Evolutionary conservation across 2,888 invertebrate genomes (phyloP), one percentile per base, ranked within the genome.

Genomic region (Leptinotarsa tumamoca): DNA sequence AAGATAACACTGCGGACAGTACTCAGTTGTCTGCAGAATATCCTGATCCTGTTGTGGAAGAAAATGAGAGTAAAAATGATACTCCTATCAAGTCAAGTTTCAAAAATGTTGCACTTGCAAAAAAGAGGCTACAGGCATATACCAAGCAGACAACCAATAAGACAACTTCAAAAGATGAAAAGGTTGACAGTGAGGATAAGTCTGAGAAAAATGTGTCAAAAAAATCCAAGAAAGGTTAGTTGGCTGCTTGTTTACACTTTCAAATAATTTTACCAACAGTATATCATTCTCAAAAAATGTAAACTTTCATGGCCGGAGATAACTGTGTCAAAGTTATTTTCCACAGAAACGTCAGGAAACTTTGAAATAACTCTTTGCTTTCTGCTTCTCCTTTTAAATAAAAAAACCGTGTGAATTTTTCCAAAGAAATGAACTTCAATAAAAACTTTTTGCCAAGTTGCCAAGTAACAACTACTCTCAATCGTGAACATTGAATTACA

Each of bases 61-160:
- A 71, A 15, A 50, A 51, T 21, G 23, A 49, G 23, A 74, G 23
- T 61, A 80, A 76, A 72, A 71, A n/a, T 68, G 78, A 76, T 7
- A 67, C 51, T 56, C 10, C 67, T 52, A 58, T 75, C 27, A 84
- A 84, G 75, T 77, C 81, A 13, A 81, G 81, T 13, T 79, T 81
- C 67, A 84, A 84, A 75, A 82, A 80, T 72, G 74, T 79, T 67
- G 51, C 80, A 33, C 85, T 86, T 76, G 87, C 87, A 4, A 88
- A 88, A 78, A 87, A 85, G 76, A 81, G 87, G 54, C 80, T 88
- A 49, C 86, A 87, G 74, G 87, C 88, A 4, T 87, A 86, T 78
- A 85, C 84, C 49, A 80, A 80, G 67, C 82, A 82, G 68, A 43
- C 43, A 43, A 52, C 75, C 7, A 78, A 77, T 61, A 72, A 72